Evolutionary conservation across 2,888 invertebrate species (phyloP).

Genomic region (Cephonodes hylas): DNA sequence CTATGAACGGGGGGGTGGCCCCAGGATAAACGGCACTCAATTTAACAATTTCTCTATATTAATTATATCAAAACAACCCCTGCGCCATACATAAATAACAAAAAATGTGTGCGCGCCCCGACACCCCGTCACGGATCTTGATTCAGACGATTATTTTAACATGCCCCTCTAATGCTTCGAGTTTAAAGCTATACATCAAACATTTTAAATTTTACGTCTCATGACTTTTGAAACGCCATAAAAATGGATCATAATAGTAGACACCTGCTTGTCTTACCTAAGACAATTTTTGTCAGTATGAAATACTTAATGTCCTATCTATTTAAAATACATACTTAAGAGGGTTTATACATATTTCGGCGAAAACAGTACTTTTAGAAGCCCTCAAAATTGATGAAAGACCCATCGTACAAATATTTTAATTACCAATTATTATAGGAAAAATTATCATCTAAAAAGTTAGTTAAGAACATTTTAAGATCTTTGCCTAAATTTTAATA

Average conservation of each 20-base stretch:
- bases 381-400: no score
- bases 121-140: constrained; percentile 86
- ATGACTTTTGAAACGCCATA: constrained; percentile 50
- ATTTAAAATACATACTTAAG: no score
- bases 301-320: no score
- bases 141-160: constrained; percentile 50
- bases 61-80: constrained; percentile 65
- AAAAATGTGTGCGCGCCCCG: constrained; percentile 48
- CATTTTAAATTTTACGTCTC: constrained; percentile 48
- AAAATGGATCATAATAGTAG: constrained; percentile 36
- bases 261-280: constrained; percentile 14
- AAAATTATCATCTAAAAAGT: no score
- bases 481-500: no score
- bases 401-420: no score
- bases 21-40: constrained; percentile 61
- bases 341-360: no score
- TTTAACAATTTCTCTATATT: constrained; percentile 68
- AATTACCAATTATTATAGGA: no score
- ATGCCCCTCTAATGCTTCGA: constrained; percentile 54
- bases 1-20: constrained; percentile 41
- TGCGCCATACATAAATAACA: constrained; percentile 62
- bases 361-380: no score
- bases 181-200: constrained; percentile 62
- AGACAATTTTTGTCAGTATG: not conserved
- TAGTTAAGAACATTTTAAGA: no score